Percentiles rank a stretch among this genome's conserved stretches.
These are phyloP conservation scores for Hippoglossus stenolepis DNA, from an alignment of 2,113 vertebrate species.

Conservation along the genomic window DNA sequence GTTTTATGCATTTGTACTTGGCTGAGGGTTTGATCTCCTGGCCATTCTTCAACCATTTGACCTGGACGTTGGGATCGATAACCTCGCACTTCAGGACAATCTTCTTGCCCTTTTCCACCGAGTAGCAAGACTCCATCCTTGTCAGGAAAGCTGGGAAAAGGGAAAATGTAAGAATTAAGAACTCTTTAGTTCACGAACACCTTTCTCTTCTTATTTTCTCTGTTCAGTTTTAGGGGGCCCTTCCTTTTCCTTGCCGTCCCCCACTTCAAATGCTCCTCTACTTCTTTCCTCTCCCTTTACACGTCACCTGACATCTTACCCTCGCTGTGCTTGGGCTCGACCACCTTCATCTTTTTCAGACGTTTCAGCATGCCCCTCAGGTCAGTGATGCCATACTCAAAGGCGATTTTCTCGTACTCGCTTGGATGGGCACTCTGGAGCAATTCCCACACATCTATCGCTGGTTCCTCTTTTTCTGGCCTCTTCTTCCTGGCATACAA, in stretches of 20 bases:
- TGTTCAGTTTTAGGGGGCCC: neutral
- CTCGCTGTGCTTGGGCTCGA: slow-evolving; percentile 84
- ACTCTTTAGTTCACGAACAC: neutral
- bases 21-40: slow-evolving; percentile 89
- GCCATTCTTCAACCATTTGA: slow-evolving; percentile 93
- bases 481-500: slow-evolving; percentile 81
- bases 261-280: neutral
- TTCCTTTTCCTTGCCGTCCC: neutral
- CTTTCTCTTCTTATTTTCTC: neutral
- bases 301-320: slow-evolving; percentile 76
- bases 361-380: slow-evolving; percentile 93
- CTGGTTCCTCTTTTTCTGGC: slow-evolving; percentile 71
- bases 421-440: slow-evolving; percentile 92
- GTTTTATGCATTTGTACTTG: slow-evolving; percentile 80
- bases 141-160: slow-evolving; percentile 85
- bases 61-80: slow-evolving; percentile 81
- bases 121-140: slow-evolving; percentile 88
- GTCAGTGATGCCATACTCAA: slow-evolving; percentile 93
- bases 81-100: slow-evolving; percentile 88
- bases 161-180: neutral
- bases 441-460: slow-evolving; percentile 89
- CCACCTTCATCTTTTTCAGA: slow-evolving; percentile 89
- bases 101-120: slow-evolving; percentile 89
- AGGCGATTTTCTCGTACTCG: slow-evolving; percentile 93
- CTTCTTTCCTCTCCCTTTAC: neutral